A percentile compares a stretch with the other conserved stretches of the same genome.
These are phyloP conservation scores for Choloepus didactylus DNA, from an alignment of 2,797 vertebrate species.

Conservation along the genomic window DNA sequence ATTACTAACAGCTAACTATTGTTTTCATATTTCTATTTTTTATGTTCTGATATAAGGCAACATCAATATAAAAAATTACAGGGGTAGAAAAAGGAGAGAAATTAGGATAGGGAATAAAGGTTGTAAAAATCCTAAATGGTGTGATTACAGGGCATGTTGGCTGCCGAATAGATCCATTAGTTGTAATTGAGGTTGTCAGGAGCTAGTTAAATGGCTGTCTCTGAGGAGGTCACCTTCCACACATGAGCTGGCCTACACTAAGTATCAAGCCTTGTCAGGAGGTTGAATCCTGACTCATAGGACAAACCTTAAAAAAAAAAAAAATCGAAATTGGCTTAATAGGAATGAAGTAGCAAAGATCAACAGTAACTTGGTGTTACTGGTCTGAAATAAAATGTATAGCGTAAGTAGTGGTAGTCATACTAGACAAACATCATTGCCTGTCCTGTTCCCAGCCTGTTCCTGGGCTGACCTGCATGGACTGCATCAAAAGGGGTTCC, in stretches of 20 bases:
- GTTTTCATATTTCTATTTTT: slow-evolving; percentile 59
- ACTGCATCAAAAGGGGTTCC: background rate
- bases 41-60: slow-evolving; percentile 51
- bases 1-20: slow-evolving; percentile 30
- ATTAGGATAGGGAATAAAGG: slow-evolving; percentile 62
- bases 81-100: background rate
- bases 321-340: background rate
- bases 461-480: background rate
- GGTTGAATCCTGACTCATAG: slow-evolving; percentile 49
- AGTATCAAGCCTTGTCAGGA: slow-evolving; percentile 43
- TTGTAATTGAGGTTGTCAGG: slow-evolving; percentile 75
- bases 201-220: slow-evolving; percentile 55
- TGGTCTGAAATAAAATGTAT: background rate
- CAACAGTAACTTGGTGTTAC: background rate
- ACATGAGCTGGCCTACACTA: background rate
- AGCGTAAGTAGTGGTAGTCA: background rate
- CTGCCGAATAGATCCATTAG: slow-evolving; percentile 68
- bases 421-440: background rate
- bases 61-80: slow-evolving; percentile 1
- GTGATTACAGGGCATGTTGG: slow-evolving; percentile 60
- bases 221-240: slow-evolving; percentile 74
- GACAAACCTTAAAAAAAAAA: background rate
- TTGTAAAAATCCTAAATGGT: slow-evolving; percentile 58
- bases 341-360: slow-evolving; percentile 35
- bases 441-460: background rate